Percentiles rank a stretch among this genome's conserved stretches.
These are phyloP conservation scores for Alectura lathami DNA, from an alignment of 2,113 vertebrate species.

Conservation along the genomic window DNA sequence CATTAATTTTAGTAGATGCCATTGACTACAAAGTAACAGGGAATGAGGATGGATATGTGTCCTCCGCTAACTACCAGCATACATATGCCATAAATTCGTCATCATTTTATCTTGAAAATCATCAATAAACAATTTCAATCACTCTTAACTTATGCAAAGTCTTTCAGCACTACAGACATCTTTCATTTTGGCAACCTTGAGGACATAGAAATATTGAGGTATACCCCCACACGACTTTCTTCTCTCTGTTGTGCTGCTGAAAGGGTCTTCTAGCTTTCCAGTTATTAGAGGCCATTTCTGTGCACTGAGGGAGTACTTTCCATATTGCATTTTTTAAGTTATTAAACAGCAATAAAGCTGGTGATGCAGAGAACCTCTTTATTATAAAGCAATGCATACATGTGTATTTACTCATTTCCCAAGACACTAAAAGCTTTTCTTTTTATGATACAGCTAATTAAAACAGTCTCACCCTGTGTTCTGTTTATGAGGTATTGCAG, in stretches of 20 bases:
- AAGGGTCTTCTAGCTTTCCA: not conserved
- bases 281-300: not conserved
- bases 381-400: not conserved
- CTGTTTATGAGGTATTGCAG: not conserved
- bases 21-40: not conserved
- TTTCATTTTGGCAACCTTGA: not conserved
- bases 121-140: not conserved
- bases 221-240: not conserved
- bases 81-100: not conserved
- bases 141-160: not conserved
- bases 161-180: not conserved
- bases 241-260: not conserved
- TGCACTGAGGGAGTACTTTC: not conserved
- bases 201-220: not conserved
- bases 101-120: not conserved
- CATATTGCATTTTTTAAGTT: not conserved
- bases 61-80: not conserved
- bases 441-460: conserved; percentile 24
- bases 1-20: not conserved
- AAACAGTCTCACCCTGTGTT: not conserved
- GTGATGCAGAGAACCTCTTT: not conserved
- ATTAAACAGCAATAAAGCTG: not conserved
- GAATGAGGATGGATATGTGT: not conserved
- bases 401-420: not conserved
- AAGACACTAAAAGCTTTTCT: not conserved